A percentile compares a stretch with the other conserved stretches of the same genome.
These are phyloP conservation scores for Pantelozetes paolii DNA, from an alignment of 2,888 invertebrate species.

Conservation along the genomic window DNA sequence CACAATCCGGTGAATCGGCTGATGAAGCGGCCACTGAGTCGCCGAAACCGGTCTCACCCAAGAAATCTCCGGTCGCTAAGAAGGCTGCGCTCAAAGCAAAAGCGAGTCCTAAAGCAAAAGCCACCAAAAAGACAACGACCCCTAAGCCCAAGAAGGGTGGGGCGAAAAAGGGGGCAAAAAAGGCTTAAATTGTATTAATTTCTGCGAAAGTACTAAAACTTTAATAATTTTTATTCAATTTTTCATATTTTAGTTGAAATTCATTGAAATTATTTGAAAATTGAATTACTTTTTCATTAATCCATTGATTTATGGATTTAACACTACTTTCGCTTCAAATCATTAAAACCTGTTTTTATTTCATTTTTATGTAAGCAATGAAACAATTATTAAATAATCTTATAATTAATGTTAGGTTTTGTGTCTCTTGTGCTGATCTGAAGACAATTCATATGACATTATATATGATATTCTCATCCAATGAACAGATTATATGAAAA, in stretches of 20 bases:
- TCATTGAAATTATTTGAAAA: neutral
- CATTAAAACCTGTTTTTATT: slow-evolving; percentile 1
- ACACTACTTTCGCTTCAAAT: slow-evolving; percentile 31
- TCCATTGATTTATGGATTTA: neutral
- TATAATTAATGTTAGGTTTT: neutral
- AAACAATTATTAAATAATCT: slow-evolving; percentile 3
- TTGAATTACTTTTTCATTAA: neutral
- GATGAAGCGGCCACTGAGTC: neutral
- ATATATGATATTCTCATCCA: neutral
- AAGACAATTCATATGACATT: neutral
- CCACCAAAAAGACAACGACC: neutral
- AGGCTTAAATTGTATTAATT: neutral
- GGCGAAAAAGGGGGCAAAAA: slow-evolving; percentile 5
- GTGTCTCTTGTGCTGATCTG: neutral
- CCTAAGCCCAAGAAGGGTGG: slow-evolving; percentile 15
- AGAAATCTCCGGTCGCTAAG: slow-evolving; percentile 14
- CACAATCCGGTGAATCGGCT: neutral
- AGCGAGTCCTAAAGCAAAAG: neutral
- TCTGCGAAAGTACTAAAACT: slow-evolving; percentile 3
- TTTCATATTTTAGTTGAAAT: neutral
- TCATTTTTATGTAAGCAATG: neutral
- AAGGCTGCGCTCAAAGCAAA: neutral
- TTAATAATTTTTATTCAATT: neutral
- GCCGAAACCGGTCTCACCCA: neutral
- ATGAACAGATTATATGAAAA: neutral